A percentile compares a stretch with the other conserved stretches of the same genome.
Conservation (phyloP, 2,888 invertebrate species). For the Thymelicus acteon region DNA sequence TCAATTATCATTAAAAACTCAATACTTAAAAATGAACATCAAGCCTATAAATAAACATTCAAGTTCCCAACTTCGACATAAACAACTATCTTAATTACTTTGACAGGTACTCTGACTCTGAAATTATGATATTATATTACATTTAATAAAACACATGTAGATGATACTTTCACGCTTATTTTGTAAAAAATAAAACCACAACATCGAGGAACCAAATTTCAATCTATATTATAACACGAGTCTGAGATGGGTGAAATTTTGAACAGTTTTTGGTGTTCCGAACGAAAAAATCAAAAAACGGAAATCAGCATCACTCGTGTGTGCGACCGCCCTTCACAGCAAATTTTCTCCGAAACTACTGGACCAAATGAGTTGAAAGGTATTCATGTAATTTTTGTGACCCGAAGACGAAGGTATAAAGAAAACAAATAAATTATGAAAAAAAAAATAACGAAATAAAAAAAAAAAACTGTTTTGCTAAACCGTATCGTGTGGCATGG, state of each 20-base stretch:
- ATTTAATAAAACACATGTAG: slow-evolving; percentile 11
- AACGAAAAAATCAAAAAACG: too few relatives aligned
- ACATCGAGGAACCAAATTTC: slow-evolving; percentile 15
- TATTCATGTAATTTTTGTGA: too few relatives aligned
- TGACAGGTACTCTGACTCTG: slow-evolving; percentile 37
- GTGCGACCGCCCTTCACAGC: too few relatives aligned
- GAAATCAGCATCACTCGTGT: too few relatives aligned
- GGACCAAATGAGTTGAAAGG: too few relatives aligned
- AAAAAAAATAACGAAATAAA: too few relatives aligned
- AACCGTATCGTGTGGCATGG: too few relatives aligned
- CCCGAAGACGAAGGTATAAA: too few relatives aligned
- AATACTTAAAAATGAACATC: slow-evolving; percentile 1
- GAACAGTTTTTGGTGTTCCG: too few relatives aligned
- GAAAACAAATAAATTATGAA: too few relatives aligned
- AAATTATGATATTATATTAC: slow-evolving; percentile 28
- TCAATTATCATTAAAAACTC: background rate
- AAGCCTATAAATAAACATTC: background rate
- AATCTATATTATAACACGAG: slow-evolving; percentile 23
- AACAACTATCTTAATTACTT: slow-evolving; percentile 26
- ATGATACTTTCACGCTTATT: slow-evolving; percentile 19
- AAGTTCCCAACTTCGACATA: slow-evolving; percentile 15
- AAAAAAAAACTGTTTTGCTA: too few relatives aligned
- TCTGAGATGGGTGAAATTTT: background rate
- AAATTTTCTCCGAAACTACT: too few relatives aligned
- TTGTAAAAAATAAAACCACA: slow-evolving; percentile 10